A percentile compares a stretch with the other conserved stretches of the same genome.
Conservation (phyloP, 2,797 vertebrate species). For the Alcedo atthis region DNA sequence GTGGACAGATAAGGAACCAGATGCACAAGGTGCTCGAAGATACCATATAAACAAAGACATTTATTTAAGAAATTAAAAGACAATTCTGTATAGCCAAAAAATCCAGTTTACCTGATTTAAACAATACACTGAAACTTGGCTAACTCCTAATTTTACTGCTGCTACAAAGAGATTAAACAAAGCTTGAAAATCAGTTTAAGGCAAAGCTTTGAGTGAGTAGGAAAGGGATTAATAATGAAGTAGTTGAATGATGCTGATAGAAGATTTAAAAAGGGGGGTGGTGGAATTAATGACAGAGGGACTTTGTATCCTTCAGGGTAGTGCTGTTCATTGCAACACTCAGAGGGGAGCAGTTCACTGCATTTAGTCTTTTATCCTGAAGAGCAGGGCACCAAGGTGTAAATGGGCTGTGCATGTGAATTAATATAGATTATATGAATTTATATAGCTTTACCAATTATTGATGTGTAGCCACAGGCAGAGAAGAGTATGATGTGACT, state of each 20-base stretch:
- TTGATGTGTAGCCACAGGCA: background rate
- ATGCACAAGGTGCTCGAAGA: background rate
- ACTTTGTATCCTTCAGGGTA: background rate
- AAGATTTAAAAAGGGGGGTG: background rate
- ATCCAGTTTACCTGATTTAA: background rate
- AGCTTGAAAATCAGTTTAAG: conserved; percentile 3
- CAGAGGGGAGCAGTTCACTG: background rate
- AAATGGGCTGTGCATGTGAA: background rate
- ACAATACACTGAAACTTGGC: background rate
- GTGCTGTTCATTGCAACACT: background rate
- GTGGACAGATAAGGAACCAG: background rate
- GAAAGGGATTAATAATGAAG: background rate
- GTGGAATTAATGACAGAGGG: background rate
- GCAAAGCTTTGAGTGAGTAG: conserved; percentile 9
- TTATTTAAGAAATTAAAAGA: conserved; percentile 34
- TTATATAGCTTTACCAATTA: background rate
- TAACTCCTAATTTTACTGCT: background rate
- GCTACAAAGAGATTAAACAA: background rate
- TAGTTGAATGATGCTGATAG: background rate
- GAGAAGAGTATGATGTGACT: background rate
- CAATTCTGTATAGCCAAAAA: background rate
- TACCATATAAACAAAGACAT: background rate
- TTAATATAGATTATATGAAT: background rate
- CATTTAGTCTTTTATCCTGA: background rate
- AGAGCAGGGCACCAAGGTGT: background rate